phyloP scores from a whole-genome alignment of 2,797 vertebrate species.

The Orestias chungarensis region DNA sequence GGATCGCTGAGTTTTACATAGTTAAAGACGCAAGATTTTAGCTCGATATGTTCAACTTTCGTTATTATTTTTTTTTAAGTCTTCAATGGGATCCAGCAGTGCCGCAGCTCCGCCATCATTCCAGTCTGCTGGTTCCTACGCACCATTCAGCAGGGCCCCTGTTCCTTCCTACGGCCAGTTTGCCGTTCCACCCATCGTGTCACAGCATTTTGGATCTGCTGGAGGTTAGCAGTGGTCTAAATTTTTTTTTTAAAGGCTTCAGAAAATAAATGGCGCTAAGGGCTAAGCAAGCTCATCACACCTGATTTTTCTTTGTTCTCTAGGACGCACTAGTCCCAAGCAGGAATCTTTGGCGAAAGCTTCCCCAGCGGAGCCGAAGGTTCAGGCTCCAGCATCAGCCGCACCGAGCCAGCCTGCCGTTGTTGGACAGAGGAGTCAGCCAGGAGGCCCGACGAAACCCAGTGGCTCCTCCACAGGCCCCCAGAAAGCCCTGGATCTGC shows the following conservation, averaged over 20 bases:
- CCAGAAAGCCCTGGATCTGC: slow-evolving; percentile 88
- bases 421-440: slow-evolving; percentile 84
- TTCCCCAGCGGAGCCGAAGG: slow-evolving; percentile 84
- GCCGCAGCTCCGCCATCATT: slow-evolving; percentile 81
- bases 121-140: slow-evolving; percentile 88
- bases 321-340: slow-evolving; percentile 86
- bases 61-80: slow-evolving; percentile 73
- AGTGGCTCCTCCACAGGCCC: slow-evolving; percentile 66
- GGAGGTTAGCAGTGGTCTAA: slow-evolving; percentile 69
- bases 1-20: slow-evolving; percentile 28
- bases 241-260: background rate
- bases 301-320: slow-evolving; percentile 20
- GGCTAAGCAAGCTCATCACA: too few species aligned
- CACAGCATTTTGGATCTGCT: slow-evolving; percentile 88
- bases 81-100: slow-evolving; percentile 87
- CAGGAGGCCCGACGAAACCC: slow-evolving; percentile 70
- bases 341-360: slow-evolving; percentile 86
- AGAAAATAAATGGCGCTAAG: too few species aligned
- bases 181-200: slow-evolving; percentile 81
- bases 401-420: slow-evolving; percentile 76
- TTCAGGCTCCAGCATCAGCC: slow-evolving; percentile 76
- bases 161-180: slow-evolving; percentile 92
- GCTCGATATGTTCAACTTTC: too few species aligned
- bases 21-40: slow-evolving; percentile 30
- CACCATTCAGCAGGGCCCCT: slow-evolving; percentile 88